Base-by-base conservation (phyloP, 2,797 vertebrate species). In the Danio jaintianensis region DNA sequence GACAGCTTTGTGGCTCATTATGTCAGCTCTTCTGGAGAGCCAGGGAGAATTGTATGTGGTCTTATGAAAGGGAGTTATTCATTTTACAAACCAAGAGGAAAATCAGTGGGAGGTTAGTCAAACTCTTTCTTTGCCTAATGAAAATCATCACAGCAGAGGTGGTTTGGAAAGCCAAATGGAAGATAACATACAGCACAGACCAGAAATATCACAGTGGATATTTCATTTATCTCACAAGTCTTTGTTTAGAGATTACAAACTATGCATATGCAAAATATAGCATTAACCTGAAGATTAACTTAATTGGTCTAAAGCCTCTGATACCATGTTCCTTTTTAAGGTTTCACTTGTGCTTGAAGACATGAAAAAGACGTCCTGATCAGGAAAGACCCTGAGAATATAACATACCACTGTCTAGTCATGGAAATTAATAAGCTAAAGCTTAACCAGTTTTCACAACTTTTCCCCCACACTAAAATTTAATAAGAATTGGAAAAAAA, bases 41-140 rank as follows among this genome's bases (percentile, higher is more conserved):
- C 52, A 59, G 50, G 81, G 48, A 78, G 84, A 81, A 84, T 85
- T 88, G 83, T 73, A 83, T 75, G 75, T 83, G 69, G 68, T 47
- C 50, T 66, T 67, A 72, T 83, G 85, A 88, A 87, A 86, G 86
- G 84, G 76, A 67, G 69, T 80, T 80, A 86, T 86, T 89, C 84
- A 86, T 85, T 74, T 81, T 66, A 61, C 53, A 61, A 81, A 85
- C 69, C 83, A 83, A 84, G 79, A 85, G 86, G 86, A 86, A 86
- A 84, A 82, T 36, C 48, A 48, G 73, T 80, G 82, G 83, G 82
- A 83, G 81, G 86, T 79, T 76, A 22, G 77, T 73, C n/a, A 69
- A 75, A 75, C 20, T 67, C 53, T 40, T 78, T 50, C 75, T 85
- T 66, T 69, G 22, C 73, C 74, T 78, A 81, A 85, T 81, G 76